These are phyloP conservation scores for Spilarctia lutea DNA, from an alignment of 2,888 invertebrate species.

Conservation along the genomic window DNA sequence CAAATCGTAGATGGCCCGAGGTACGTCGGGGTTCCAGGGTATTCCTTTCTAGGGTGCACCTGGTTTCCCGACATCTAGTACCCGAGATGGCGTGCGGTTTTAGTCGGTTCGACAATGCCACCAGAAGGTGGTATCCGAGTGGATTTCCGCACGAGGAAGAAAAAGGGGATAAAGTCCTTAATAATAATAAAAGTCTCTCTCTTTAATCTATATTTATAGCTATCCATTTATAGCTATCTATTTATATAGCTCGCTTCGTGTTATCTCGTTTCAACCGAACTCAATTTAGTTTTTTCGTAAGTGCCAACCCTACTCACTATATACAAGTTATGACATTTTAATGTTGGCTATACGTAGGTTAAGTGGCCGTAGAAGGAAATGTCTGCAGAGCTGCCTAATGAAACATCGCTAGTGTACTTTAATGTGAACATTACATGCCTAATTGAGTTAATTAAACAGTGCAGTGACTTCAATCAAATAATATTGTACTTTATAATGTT, in stretches of 20 bases:
- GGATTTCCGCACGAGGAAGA: too few relatives aligned
- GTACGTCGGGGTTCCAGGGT: too few relatives aligned
- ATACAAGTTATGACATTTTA: conserved; percentile 17
- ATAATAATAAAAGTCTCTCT: too few relatives aligned
- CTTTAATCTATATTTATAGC: too few relatives aligned
- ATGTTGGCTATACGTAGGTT: conserved; percentile 15
- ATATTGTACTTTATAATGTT: neutral
- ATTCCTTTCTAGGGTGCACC: too few relatives aligned
- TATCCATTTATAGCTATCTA: too few relatives aligned
- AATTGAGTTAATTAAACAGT: neutral
- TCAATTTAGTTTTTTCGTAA: neutral
- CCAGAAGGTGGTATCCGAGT: too few relatives aligned
- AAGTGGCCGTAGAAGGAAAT: conserved; percentile 14
- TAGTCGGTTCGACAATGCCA: too few relatives aligned
- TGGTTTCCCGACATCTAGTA: too few relatives aligned
- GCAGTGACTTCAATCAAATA: neutral
- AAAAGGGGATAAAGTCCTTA: too few relatives aligned
- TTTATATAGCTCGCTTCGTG: neutral
- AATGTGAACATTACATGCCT: conserved; percentile 7
- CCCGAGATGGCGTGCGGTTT: too few relatives aligned
- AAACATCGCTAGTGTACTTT: conserved; percentile 16
- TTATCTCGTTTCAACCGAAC: neutral
- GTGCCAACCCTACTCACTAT: conserved; percentile 11
- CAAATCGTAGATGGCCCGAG: too few relatives aligned
- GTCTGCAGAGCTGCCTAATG: conserved; percentile 15